Evolutionary conservation across 2,797 vertebrate species (phyloP).

Genomic region (Falco concolor): DNA sequence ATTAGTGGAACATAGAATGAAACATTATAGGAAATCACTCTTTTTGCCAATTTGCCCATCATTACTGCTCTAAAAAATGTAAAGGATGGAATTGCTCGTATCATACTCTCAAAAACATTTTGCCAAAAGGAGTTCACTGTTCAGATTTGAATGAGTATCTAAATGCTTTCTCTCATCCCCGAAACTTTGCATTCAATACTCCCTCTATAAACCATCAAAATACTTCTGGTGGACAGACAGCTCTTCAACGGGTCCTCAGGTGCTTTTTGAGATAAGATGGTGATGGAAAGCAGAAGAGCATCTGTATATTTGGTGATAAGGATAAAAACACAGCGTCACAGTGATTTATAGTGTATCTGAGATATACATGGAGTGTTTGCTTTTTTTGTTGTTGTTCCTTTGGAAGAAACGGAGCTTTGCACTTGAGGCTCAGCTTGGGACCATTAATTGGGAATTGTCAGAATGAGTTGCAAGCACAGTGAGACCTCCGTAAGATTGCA

Average conservation of each 20-base stretch:
- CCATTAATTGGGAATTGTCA: conserved; percentile 28
- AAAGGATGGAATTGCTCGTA: background rate
- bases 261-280: conserved; percentile 30
- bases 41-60: background rate
- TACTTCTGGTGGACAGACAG: background rate
- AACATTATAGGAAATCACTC: background rate
- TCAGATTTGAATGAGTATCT: background rate
- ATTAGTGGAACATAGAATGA: background rate
- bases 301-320: background rate
- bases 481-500: background rate
- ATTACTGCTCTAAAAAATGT: background rate
- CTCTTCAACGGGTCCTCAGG: background rate
- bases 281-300: background rate
- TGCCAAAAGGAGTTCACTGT: background rate
- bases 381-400: background rate
- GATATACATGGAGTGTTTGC: background rate
- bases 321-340: background rate
- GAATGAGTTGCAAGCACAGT: background rate
- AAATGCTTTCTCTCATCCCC: background rate
- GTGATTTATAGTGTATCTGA: conserved; percentile 12
- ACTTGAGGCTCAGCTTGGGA: background rate
- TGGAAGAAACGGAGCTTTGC: background rate
- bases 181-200: background rate
- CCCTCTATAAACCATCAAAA: background rate
- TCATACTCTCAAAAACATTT: background rate